Evolutionary conservation across 2,888 invertebrate species (phyloP).

Genomic region (Chaitophorus viminalis): DNA sequence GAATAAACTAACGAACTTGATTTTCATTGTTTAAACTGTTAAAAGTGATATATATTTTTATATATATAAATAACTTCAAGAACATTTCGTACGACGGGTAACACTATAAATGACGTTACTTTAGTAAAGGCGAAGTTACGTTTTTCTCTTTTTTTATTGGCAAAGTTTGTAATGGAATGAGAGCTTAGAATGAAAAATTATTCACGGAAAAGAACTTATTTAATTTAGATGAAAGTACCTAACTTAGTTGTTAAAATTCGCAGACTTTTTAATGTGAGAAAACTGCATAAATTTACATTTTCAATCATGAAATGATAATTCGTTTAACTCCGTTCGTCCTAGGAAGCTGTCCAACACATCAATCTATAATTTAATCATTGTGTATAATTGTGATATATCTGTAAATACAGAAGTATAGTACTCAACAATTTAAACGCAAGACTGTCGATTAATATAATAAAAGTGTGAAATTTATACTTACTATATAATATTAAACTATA

Average conservation of each 20-base stretch:
- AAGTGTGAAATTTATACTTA: too few species aligned
- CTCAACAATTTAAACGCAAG: too few species aligned
- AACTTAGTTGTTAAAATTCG: slow-evolving; percentile 18
- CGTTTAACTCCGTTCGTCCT: background rate
- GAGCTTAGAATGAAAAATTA: slow-evolving; percentile 15
- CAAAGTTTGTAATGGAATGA: slow-evolving; percentile 35
- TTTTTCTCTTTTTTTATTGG: slow-evolving; percentile 9
- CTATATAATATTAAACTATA: too few species aligned
- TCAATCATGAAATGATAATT: background rate
- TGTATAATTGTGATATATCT: background rate
- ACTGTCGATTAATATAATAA: too few species aligned
- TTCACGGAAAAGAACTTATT: slow-evolving; percentile 19
- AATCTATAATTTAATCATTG: background rate
- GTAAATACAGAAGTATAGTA: background rate
- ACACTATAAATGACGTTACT: background rate
- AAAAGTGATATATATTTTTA: background rate
- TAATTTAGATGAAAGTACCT: slow-evolving; percentile 33
- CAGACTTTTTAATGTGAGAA: slow-evolving; percentile 21
- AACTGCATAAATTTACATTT: slow-evolving; percentile 25
- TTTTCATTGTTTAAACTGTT: background rate
- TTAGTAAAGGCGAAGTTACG: background rate
- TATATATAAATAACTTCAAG: background rate
- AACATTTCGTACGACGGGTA: background rate
- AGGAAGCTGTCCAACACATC: background rate
- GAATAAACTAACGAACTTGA: background rate